Evolutionary conservation across 2,797 vertebrate species (phyloP).

Genomic region (Rhinatrema bivittatum): DNA sequence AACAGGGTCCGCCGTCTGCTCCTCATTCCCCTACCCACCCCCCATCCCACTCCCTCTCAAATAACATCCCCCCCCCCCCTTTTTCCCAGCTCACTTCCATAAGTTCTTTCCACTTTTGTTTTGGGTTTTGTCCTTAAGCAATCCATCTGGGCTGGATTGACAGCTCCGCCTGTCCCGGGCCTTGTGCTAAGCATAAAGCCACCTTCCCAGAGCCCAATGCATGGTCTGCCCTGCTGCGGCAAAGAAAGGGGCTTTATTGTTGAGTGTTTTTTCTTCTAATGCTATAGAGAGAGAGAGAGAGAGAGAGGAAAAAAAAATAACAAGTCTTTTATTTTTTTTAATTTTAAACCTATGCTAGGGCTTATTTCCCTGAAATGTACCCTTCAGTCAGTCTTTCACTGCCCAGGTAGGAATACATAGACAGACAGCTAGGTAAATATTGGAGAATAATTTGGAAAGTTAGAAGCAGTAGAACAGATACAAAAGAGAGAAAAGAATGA

Average conservation of each 20-base stretch:
- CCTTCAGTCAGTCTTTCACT: too few species aligned
- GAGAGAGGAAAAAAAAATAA: too few species aligned
- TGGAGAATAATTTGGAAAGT: too few species aligned
- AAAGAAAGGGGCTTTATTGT: neutral
- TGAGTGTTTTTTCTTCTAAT: neutral
- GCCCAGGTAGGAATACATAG: too few species aligned
- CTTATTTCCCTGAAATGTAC: too few species aligned
- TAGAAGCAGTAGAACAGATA: too few species aligned
- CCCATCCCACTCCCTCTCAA: constrained; percentile 33
- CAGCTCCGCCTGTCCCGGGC: constrained; percentile 18
- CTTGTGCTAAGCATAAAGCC: neutral
- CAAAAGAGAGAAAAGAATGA: too few species aligned
- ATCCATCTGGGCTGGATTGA: constrained; percentile 33
- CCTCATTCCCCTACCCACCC: constrained; percentile 31
- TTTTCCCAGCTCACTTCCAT: constrained; percentile 9
- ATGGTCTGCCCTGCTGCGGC: neutral
- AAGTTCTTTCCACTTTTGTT: constrained; percentile 18
- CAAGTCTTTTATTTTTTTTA: too few species aligned
- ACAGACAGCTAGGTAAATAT: too few species aligned
- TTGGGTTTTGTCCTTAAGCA: constrained; percentile 30
- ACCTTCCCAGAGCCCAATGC: constrained; percentile 12
- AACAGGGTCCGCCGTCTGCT: constrained; percentile 30
- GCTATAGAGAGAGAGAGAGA: neutral
- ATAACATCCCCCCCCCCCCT: constrained; percentile 21
- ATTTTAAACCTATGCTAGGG: too few species aligned